Percentiles rank a stretch among this genome's conserved stretches.
These are phyloP conservation scores for Drosophila prolongata DNA, from an alignment of 2,888 invertebrate genomes.

Conservation along the genomic window DNA sequence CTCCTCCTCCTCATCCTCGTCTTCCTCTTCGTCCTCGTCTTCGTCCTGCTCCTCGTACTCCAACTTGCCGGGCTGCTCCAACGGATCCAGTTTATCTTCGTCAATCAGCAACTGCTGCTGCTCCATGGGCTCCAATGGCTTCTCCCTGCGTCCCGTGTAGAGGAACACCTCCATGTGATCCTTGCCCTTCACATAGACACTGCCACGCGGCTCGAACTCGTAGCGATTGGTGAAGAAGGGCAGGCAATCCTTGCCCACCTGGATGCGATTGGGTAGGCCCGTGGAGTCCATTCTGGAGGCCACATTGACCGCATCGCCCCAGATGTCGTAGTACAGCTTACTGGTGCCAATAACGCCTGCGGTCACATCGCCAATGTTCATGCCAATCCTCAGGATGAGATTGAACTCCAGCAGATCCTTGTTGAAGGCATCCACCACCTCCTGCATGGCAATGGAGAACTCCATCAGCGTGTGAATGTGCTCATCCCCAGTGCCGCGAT, in stretches of 20 bases:
- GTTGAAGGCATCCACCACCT: conserved; percentile 94
- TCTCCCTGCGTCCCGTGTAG: conserved; percentile 81
- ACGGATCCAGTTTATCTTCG: not conserved
- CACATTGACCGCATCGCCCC: conserved; percentile 99
- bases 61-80: not conserved
- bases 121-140: not conserved
- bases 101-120: not conserved
- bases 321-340: conserved; percentile 98
- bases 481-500: conserved; percentile 88
- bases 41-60: not conserved
- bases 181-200: conserved; percentile 98
- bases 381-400: conserved; percentile 93
- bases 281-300: conserved; percentile 99
- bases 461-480: conserved; percentile 95
- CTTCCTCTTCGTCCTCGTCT: not conserved
- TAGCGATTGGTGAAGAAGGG: conserved; percentile 89
- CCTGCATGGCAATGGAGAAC: conserved; percentile 96
- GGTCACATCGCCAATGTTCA: conserved; percentile 97
- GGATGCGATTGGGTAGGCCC: conserved; percentile 93
- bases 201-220: conserved; percentile 95
- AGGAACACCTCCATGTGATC: conserved; percentile 97
- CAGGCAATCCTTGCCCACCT: conserved; percentile 91
- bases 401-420: conserved; percentile 95
- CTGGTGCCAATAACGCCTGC: conserved; percentile 98
- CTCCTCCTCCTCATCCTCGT: conserved; percentile 17